Conservation (phyloP, 2,113 vertebrate genomes). For the Catharus fuscescens region DNA sequence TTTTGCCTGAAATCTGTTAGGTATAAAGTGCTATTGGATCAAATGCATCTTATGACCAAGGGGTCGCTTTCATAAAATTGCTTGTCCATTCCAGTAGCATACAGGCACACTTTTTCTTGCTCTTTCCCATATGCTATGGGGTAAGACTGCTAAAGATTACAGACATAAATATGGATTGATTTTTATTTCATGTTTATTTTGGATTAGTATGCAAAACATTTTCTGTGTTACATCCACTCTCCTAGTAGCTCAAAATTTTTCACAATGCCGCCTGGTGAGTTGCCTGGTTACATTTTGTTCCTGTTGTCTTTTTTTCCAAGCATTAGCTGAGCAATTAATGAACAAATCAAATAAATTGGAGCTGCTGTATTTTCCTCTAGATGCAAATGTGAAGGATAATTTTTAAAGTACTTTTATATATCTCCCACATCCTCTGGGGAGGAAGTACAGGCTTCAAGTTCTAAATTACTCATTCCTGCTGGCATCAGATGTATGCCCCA, state of each 20-base stretch:
- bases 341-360: slow-evolving; percentile 65
- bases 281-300: slow-evolving; percentile 38
- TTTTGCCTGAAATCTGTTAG: not conserved
- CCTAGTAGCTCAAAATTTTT: slow-evolving; percentile 15
- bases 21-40: not conserved
- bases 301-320: slow-evolving; percentile 49
- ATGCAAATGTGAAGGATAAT: slow-evolving; percentile 52
- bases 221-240: not conserved
- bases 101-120: not conserved
- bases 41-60: not conserved
- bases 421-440: slow-evolving; percentile 24
- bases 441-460: slow-evolving; percentile 59
- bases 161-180: not conserved
- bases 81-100: not conserved
- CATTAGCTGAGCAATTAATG: slow-evolving; percentile 71
- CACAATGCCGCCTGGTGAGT: not conserved
- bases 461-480: slow-evolving; percentile 66
- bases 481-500: slow-evolving; percentile 61
- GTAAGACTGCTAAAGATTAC: not conserved
- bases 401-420: slow-evolving; percentile 56
- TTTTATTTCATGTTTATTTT: slow-evolving; percentile 40
- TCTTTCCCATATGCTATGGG: not conserved
- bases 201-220: slow-evolving; percentile 1
- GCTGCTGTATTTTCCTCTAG: slow-evolving; percentile 37
- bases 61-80: not conserved